Base-by-base conservation (phyloP, 1,140 invertebrate genomes). In the Oreohelix idahoensis region DNA sequence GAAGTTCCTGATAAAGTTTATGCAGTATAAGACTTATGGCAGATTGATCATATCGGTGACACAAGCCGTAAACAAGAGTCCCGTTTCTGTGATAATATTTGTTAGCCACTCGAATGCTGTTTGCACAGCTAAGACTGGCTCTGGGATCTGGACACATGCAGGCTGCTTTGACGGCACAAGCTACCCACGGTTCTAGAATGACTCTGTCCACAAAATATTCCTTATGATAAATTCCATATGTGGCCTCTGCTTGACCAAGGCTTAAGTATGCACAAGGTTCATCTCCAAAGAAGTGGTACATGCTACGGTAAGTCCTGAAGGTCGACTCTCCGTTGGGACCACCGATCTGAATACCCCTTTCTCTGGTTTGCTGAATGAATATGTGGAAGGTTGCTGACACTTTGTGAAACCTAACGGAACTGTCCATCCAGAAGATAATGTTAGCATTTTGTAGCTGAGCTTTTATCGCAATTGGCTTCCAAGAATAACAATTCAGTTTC, bases 261-360 rank as follows among this genome's bases (percentile, higher is more conserved):
- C 29, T n/a, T 29, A 81, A 36, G 32, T 81, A 81, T 2, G 69
- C 69, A 39, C 79, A 81, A 20, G 79, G 79, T 29, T 81, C 79
- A 29, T 81, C 79, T 32, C 79, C 79, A 35, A 81, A 81, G 79
- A 45, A 81, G 39, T 81, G 79, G 39, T 71, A 81, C 79, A 81
- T 81, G 29, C 63, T 71, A 11, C 75, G 23, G 10, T 13, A 20
- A n/a, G 79, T 81, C 35, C 79, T 66, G 29, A 71, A 71, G 1
- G 39, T 29, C 11, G 79, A 49, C 4, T 35, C 39, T 0, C 38
- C 63, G 23, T 17, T 49, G 38, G 36, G 20, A 17, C 66, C 38
- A 4, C 66, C 66, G 11, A 81, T 32, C 42, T 81, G 79, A 26
- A 70, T 1, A 11, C 66, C 79, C 15, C 69, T 1, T 36, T 81